Percentiles rank a stretch among this genome's conserved stretches.
Conservation (phyloP, 2,113 vertebrate genomes). For the Megaceryle maxima region DNA sequence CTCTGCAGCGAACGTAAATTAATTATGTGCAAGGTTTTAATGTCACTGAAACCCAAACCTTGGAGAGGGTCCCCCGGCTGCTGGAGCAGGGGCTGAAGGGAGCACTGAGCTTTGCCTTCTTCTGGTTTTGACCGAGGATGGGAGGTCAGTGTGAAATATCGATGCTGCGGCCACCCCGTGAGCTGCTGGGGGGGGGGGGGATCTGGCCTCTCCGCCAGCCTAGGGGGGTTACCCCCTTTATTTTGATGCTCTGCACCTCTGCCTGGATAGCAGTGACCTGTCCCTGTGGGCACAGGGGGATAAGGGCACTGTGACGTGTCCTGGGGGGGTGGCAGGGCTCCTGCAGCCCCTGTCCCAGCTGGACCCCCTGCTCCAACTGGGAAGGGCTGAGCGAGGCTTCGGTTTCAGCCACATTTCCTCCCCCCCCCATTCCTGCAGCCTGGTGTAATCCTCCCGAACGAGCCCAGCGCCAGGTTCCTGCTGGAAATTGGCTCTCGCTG, state of each 20-base stretch:
- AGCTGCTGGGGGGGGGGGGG: not conserved
- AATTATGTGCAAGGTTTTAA: constrained; percentile 58
- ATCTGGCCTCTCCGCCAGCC: not conserved
- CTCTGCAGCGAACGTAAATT: not conserved
- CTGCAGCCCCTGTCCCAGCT: not conserved
- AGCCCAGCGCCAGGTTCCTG: constrained; percentile 53
- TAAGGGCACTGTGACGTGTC: rapidly evolving
- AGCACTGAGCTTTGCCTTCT: constrained; percentile 5
- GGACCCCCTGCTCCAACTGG: not conserved
- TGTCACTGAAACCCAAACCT: constrained; percentile 48
- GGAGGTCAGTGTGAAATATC: not conserved
- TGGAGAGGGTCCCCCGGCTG: constrained; percentile 22
- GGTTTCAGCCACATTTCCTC: constrained; percentile 2
- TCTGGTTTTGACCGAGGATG: not conserved
- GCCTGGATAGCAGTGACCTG: not conserved
- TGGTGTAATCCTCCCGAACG: constrained; percentile 49
- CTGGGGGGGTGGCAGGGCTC: not conserved
- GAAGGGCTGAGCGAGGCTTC: not conserved
- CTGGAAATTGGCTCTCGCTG: constrained; percentile 62
- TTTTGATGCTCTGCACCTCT: not conserved
- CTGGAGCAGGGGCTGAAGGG: constrained; percentile 10
- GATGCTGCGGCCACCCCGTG: not conserved
- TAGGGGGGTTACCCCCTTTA: rapidly evolving
- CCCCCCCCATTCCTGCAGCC: constrained; percentile 48
- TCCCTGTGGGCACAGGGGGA: not conserved